Evolutionary conservation across 2,888 invertebrate genomes (phyloP), one percentile per base, ranked within the genome.

Genomic region (Volucella zonaria): DNA sequence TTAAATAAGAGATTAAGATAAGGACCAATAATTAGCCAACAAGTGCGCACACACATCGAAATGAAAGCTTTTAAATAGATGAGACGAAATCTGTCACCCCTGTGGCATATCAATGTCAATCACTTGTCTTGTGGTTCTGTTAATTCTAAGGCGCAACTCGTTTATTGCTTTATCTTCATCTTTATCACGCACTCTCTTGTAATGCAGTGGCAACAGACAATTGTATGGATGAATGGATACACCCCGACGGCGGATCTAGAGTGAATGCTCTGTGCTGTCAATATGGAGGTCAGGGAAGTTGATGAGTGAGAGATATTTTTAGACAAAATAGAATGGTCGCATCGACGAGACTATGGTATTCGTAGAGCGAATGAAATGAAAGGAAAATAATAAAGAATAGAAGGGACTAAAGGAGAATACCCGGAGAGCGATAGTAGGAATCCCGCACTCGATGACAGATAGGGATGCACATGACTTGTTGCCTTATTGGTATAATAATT

Each of bases 61-160:
- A 61, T 70, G 14, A 73, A 73, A 68, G 54, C 62, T 68, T 15
- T 43, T 12, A 52, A 64, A 56, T 61, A 80, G 71, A 71, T 79
- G 66, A 80, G 83, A 80, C 68, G 76, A 75, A 71, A 80, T 85
- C 75, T 67, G 76, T 66, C 67, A 85, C 51, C 83, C 83, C 75
- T 80, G 80, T 45, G 80, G 80, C 75, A 80, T 80, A 85, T 85
- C 83, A 85, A 76, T 85, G 83, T 76, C 83, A 85, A 73, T 85
- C 83, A 76, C 52, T 83, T 62, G 10, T 11, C 49, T 52, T 10
- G 47, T 31, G 43, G 42, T 66, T 47, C 78, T 82, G 82, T 82
- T 74, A 74, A 78, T 77, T 64, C 15, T 45, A 2, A 14, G 10
- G 42, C 8, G 31, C 64, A 67, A 18, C 51, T 51, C 15, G 12